Evolutionary conservation across 1,140 invertebrate genomes (phyloP).

Genomic region (Papilio xuthus): DNA sequence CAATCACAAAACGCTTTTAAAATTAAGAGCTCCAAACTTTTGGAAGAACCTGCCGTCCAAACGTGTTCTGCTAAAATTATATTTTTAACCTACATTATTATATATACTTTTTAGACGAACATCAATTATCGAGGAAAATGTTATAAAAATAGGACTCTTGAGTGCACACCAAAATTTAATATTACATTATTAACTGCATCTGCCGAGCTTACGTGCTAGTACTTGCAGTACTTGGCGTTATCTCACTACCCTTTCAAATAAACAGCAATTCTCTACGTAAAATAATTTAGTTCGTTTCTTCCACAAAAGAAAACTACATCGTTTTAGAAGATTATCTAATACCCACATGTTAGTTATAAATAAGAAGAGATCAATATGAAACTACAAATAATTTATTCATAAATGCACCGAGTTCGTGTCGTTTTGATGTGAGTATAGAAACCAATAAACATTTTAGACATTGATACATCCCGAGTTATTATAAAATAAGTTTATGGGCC

Average conservation of each 20-base stretch:
- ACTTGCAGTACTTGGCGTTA: not conserved
- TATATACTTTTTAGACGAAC: constrained; percentile 26
- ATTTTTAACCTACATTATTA: constrained; percentile 20
- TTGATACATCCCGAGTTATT: not conserved
- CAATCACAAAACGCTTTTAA: constrained; percentile 47
- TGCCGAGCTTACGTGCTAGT: not conserved
- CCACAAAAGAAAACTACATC: not conserved
- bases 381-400: constrained; percentile 29
- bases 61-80: constrained; percentile 11
- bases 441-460: constrained; percentile 2
- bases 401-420: constrained; percentile 35
- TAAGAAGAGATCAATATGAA: constrained; percentile 35
- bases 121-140: constrained; percentile 33
- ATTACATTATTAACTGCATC: constrained; percentile 27
- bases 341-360: constrained; percentile 28
- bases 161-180: constrained; percentile 13
- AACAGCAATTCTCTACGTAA: not conserved
- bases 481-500: constrained; percentile 1
- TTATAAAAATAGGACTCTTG: constrained; percentile 35
- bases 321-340: not conserved
- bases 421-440: not conserved
- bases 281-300: not conserved
- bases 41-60: constrained; percentile 37
- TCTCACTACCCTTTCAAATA: constrained; percentile 1
- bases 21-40: constrained; percentile 36